These are phyloP conservation scores for Arrhopalites spinosus DNA, from an alignment of 2,888 invertebrate genomes.

Conservation along the genomic window DNA sequence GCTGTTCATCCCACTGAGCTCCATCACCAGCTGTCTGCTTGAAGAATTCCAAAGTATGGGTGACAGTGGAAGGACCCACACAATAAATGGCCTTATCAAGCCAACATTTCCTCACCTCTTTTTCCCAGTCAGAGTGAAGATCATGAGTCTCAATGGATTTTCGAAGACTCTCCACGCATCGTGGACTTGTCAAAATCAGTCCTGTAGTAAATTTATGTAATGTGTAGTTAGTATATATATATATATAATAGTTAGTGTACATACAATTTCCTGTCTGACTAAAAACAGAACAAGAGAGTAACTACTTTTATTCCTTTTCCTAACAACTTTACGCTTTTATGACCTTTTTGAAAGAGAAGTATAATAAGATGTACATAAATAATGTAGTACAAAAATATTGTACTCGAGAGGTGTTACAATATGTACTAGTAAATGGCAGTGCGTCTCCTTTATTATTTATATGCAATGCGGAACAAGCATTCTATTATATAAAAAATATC, in stretches of 20 bases:
- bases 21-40: constrained; percentile 14
- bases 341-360: too few species aligned
- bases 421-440: too few species aligned
- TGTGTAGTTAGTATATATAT: neutral
- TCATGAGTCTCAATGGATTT: constrained; percentile 32
- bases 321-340: neutral
- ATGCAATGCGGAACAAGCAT: too few species aligned
- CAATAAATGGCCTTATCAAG: constrained; percentile 39
- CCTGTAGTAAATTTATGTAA: constrained; percentile 29
- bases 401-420: too few species aligned
- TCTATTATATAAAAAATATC: too few species aligned
- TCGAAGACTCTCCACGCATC: constrained; percentile 42
- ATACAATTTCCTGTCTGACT: neutral
- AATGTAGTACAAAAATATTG: too few species aligned
- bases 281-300: neutral
- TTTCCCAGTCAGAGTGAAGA: constrained; percentile 23
- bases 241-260: too few species aligned
- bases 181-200: constrained; percentile 45
- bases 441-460: too few species aligned
- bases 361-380: too few species aligned
- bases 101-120: constrained; percentile 37
- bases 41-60: constrained; percentile 24
- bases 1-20: constrained; percentile 10
- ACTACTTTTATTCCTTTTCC: neutral
- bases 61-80: constrained; percentile 43